Evolutionary conservation across 2,888 invertebrate species (phyloP).

Genomic region (Lordiphosa andalusiaca): DNA sequence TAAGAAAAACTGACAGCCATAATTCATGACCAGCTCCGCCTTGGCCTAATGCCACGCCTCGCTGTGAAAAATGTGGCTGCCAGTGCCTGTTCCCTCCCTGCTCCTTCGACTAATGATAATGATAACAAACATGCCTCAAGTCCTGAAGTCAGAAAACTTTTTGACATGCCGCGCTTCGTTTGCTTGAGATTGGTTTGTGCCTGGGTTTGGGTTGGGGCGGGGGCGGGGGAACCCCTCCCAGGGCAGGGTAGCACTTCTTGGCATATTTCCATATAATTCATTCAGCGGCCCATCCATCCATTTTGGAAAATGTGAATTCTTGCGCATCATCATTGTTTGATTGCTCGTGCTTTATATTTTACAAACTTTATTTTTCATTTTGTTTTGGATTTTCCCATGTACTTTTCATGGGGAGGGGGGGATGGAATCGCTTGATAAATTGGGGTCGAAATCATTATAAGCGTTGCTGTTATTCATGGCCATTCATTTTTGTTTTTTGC

Average conservation of each 20-base stretch:
- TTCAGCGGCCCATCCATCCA: slow-evolving; percentile 61
- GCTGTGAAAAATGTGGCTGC: slow-evolving; percentile 36
- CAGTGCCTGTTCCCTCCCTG: slow-evolving; percentile 31
- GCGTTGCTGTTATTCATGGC: slow-evolving; percentile 67
- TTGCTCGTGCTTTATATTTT: slow-evolving; percentile 69
- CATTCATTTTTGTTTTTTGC: slow-evolving; percentile 59
- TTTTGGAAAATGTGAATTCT: slow-evolving; percentile 76
- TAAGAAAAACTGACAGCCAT: slow-evolving; percentile 75
- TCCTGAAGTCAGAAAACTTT: slow-evolving; percentile 71
- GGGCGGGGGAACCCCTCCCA: too few species aligned
- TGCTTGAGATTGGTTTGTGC: slow-evolving; percentile 3
- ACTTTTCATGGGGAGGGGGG: slow-evolving; percentile 6
- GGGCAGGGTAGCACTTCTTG: neutral
- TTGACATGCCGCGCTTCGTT: slow-evolving; percentile 62
- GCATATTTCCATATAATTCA: slow-evolving; percentile 70
- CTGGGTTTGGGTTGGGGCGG: too few species aligned
- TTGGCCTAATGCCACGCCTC: slow-evolving; percentile 46
- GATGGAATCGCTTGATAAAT: slow-evolving; percentile 72
- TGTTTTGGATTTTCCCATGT: slow-evolving; percentile 24
- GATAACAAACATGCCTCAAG: slow-evolving; percentile 75
- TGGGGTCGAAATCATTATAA: slow-evolving; percentile 76
- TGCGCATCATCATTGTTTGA: slow-evolving; percentile 78
- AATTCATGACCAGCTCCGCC: slow-evolving; percentile 70
- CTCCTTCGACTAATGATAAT: slow-evolving; percentile 66
- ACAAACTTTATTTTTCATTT: slow-evolving; percentile 56